These are phyloP conservation scores for Papilio elwesi DNA, from an alignment of 2,888 invertebrate species.

Conservation along the genomic window DNA sequence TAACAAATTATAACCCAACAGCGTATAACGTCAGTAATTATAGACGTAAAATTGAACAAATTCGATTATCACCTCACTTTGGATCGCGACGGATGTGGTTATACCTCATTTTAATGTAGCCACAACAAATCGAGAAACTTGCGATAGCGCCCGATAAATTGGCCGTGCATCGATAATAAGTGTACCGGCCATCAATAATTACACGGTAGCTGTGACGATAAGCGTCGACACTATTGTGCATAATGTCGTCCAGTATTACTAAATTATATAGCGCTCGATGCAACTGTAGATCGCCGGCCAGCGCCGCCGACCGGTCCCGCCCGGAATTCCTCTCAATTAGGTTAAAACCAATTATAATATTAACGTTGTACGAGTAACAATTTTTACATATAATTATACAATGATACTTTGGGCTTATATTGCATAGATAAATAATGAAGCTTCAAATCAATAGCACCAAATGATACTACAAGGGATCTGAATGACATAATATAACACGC, in stretches of 20 bases:
- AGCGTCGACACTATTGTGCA: constrained; percentile 75
- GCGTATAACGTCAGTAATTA: constrained; percentile 55
- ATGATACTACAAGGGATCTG: not conserved
- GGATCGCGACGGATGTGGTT: constrained; percentile 59
- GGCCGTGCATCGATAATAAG: constrained; percentile 67
- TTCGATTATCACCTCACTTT: constrained; percentile 57
- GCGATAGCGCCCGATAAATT: constrained; percentile 60
- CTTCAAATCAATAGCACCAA: not conserved
- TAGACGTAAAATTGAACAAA: constrained; percentile 66
- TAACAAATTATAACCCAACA: constrained; percentile 34
- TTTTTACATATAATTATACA: constrained; percentile 2
- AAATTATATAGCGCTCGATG: constrained; percentile 67
- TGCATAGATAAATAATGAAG: not conserved
- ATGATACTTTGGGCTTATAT: not conserved
- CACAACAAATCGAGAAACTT: constrained; percentile 71
- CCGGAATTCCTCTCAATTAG: constrained; percentile 42
- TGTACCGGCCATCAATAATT: constrained; percentile 69
- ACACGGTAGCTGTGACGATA: constrained; percentile 70
- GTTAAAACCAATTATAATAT: constrained; percentile 33
- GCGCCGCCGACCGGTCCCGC: constrained; percentile 55
- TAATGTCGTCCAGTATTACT: constrained; percentile 75
- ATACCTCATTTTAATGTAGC: constrained; percentile 70
- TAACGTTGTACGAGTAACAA: not conserved
- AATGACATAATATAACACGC: not conserved
- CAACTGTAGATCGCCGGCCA: constrained; percentile 40